Evolutionary conservation across 2,888 invertebrate species (phyloP).

Genomic region (Eristalis arbustorum): DNA sequence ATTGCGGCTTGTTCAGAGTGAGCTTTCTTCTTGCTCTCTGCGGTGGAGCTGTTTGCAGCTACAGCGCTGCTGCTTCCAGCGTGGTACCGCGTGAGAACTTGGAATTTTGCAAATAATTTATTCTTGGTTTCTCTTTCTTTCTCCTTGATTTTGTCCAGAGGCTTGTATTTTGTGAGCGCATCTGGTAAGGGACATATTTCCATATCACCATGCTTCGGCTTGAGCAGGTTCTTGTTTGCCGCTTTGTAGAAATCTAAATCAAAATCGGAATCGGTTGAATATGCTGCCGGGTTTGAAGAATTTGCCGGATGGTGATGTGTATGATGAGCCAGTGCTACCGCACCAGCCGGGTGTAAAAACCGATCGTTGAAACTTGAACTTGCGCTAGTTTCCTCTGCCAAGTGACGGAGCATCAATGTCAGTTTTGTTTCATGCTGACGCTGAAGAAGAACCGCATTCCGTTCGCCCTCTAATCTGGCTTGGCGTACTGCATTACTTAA

Average conservation of each 20-base stretch:
- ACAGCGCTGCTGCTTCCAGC: constrained; percentile 52
- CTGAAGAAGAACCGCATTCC: constrained; percentile 83
- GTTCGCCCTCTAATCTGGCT: constrained; percentile 84
- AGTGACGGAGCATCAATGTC: constrained; percentile 83
- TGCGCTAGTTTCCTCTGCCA: constrained; percentile 82
- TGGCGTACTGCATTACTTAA: constrained; percentile 86
- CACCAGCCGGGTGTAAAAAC: constrained; percentile 61
- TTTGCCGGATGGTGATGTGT: constrained; percentile 63
- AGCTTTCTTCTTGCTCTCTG: constrained; percentile 71
- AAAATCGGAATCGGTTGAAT: constrained; percentile 76
- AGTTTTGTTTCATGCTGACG: constrained; percentile 85
- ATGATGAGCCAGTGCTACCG: constrained; percentile 54
- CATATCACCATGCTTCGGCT: constrained; percentile 75
- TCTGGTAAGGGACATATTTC: constrained; percentile 76
- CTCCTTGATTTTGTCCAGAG: constrained; percentile 79
- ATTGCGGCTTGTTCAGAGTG: constrained; percentile 78
- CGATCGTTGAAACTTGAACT: constrained; percentile 76
- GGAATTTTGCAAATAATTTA: constrained; percentile 82
- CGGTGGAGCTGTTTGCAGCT: constrained; percentile 39
- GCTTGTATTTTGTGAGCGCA: constrained; percentile 76
- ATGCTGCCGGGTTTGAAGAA: constrained; percentile 58
- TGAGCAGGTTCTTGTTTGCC: constrained; percentile 72
- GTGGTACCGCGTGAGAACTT: constrained; percentile 80
- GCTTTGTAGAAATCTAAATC: constrained; percentile 77
- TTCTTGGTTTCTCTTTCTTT: constrained; percentile 81